Evolutionary conservation across 1,140 invertebrate genomes (phyloP), one percentile per base, ranked within the genome.

Genomic region (Plectus sambesii): DNA sequence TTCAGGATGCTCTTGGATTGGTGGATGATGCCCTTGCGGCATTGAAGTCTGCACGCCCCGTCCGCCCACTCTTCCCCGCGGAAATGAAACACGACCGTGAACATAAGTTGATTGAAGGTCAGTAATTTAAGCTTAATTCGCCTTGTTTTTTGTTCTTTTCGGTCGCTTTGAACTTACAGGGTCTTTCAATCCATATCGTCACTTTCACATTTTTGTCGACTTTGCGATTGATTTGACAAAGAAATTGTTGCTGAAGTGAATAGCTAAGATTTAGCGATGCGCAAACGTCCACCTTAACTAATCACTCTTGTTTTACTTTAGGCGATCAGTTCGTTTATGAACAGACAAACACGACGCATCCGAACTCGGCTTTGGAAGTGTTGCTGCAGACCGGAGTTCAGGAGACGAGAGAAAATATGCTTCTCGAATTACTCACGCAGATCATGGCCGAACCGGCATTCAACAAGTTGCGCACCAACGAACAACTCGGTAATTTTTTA

Each of bases 361-460:
- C 81, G 63, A 84, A 81, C 66, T 89, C 86, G 6, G 86, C 86
- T 65, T 78, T 85, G 19, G 81, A 84, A 64, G 73, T 84, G 0
- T 90, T 90, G 69, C 86, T 85, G 67, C 87, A 93, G 73, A 83
- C 81, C 71, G 84, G 84, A 35, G 63, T 83, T 49, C 84, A 90
- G 68, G 79, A 78, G 5, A 82, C 82, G 4, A 72, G 81, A 39
- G 73, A 73, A 26, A 93, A 90, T 72, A 84, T 87, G 63, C 63
- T 85, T 45, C 70, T 94, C 2, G 85, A 90, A 70, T 75, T 97
- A 25, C 77, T 92, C 43, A 79, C 80, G 37, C 87, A 96, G 73
- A 82, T 93, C 54, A 77, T 93, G 5, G 77, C 78, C 17, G 88
- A 96, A 70, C 87, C 89, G 0, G 90, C 84, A 69, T 94, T 88